Evolutionary conservation across 2,888 invertebrate species (phyloP).

Genomic region (Chelonus formosanus): DNA sequence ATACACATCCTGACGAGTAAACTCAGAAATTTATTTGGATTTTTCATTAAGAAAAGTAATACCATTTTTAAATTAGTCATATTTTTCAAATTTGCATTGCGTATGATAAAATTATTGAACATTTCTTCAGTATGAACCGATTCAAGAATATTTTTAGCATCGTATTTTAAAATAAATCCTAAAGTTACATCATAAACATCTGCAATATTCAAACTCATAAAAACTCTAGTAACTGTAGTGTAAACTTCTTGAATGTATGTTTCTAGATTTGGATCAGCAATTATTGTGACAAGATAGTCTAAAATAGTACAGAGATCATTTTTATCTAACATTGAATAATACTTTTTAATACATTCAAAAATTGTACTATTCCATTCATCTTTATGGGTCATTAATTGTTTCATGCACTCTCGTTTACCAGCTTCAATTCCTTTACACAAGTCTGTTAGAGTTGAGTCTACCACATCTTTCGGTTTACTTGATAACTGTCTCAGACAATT

Average conservation of each 20-base stretch:
- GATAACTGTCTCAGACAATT: conserved; percentile 51
- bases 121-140: conserved; percentile 40
- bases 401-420: conserved; percentile 45
- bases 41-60: conserved; percentile 46
- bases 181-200: conserved; percentile 48
- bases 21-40: conserved; percentile 48
- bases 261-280: conserved; percentile 37
- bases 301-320: conserved; percentile 48
- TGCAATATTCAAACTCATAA: conserved; percentile 43
- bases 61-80: conserved; percentile 38
- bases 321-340: conserved; percentile 41
- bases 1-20: conserved; percentile 52
- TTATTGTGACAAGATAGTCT: conserved; percentile 47
- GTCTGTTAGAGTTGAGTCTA: conserved; percentile 44
- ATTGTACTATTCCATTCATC: conserved; percentile 51
- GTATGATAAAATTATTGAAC: conserved; percentile 48
- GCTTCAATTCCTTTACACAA: conserved; percentile 42
- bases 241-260: conserved; percentile 42
- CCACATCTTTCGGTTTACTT: conserved; percentile 44
- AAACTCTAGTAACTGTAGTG: conserved; percentile 37
- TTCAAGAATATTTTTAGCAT: conserved; percentile 47
- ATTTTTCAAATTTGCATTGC: conserved; percentile 44
- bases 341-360: conserved; percentile 43
- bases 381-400: conserved; percentile 48
- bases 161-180: conserved; percentile 47